Evolutionary conservation across 1,140 invertebrate genomes (phyloP).

Genomic region (Frieseomelitta varia): DNA sequence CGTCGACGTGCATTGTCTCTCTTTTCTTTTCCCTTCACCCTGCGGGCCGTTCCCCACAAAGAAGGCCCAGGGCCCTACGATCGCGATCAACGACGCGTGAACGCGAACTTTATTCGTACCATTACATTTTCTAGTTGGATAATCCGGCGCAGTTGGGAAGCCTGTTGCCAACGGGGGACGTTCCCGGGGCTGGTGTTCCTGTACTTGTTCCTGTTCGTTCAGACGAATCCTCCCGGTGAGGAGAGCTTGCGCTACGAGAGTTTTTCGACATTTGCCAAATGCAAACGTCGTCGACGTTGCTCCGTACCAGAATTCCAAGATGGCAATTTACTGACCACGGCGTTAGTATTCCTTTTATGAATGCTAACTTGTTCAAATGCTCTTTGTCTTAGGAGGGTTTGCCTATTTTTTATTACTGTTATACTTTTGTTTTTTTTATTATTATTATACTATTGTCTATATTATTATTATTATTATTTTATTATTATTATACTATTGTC

Average conservation of each 20-base stretch:
- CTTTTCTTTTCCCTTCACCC: background rate
- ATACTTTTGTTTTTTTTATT: no score
- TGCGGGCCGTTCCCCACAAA: background rate
- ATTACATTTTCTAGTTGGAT: slow-evolving; percentile 67
- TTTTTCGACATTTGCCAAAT: background rate
- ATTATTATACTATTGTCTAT: no score
- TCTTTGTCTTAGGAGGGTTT: no score
- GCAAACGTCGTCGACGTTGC: background rate
- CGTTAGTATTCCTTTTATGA: no score
- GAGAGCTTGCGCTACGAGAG: background rate
- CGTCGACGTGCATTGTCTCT: slow-evolving; percentile 53
- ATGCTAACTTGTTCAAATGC: no score
- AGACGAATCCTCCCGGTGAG: no score
- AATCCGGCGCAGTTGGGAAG: slow-evolving; percentile 44
- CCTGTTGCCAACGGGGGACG: slow-evolving; percentile 28
- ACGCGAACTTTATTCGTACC: slow-evolving; percentile 68
- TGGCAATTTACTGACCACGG: no score
- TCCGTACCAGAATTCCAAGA: no score
- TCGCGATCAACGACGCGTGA: slow-evolving; percentile 68
- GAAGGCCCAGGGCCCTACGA: slow-evolving; percentile 10
- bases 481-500: no score
- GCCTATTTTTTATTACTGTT: no score
- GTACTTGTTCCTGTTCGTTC: background rate
- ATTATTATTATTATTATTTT: no score
- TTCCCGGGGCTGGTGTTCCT: slow-evolving; percentile 12